Conservation (phyloP, 1,140 invertebrate genomes). For the Asbolus verrucosus region DNA sequence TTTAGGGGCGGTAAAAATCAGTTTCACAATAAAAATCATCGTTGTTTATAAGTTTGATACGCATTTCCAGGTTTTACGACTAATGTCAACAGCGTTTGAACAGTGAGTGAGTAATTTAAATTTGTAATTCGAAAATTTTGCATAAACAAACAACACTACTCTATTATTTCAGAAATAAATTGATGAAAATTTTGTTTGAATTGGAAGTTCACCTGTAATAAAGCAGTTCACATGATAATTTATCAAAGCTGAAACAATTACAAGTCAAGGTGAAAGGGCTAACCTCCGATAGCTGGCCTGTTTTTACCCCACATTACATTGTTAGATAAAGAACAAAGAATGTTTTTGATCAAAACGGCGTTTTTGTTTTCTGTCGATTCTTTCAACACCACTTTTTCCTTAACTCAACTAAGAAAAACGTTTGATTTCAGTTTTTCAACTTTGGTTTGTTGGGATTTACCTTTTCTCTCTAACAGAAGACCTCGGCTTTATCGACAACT, state of each 20-base stretch:
- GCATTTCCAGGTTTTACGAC: no score
- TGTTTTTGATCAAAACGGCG: conserved; percentile 31
- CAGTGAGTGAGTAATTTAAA: no score
- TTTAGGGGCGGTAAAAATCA: no score
- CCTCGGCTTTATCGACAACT: conserved; percentile 1
- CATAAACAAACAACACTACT: background rate
- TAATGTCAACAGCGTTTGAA: no score
- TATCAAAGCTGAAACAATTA: conserved; percentile 33
- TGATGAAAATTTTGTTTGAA: conserved; percentile 8
- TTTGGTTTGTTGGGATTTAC: conserved; percentile 31
- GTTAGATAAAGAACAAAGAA: conserved; percentile 28
- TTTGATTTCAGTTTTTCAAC: conserved; percentile 25
- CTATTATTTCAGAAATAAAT: no score
- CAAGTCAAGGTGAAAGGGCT: conserved; percentile 28
- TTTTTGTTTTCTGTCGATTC: conserved; percentile 39
- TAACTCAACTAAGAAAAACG: conserved; percentile 35
- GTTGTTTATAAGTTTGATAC: no score
- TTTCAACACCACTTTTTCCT: conserved; percentile 30
- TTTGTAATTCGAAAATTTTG: no score
- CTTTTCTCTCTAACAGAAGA: background rate
- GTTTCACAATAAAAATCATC: background rate
- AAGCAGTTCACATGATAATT: background rate
- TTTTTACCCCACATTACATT: conserved; percentile 32
- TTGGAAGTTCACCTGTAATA: background rate
- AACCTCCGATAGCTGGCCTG: conserved; percentile 5